Conservation (phyloP, 2,888 invertebrate species). For the Hofmannophila pseudospretella region DNA sequence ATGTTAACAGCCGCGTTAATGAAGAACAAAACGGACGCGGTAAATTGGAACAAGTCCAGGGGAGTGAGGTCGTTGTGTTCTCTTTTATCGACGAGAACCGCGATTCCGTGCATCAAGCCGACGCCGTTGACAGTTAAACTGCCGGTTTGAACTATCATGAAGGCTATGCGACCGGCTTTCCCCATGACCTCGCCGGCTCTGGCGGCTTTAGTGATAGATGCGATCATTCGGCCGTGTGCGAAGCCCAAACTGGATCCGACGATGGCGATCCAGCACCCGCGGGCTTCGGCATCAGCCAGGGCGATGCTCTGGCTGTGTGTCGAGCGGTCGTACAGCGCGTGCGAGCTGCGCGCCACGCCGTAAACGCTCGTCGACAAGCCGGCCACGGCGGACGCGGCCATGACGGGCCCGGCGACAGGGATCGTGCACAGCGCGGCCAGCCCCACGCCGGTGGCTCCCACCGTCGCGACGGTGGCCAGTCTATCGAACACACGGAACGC, state of each 20-base stretch:
- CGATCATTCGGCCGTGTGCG: conserved; percentile 7
- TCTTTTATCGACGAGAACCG: conserved; percentile 6
- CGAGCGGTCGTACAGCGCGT: conserved; percentile 8
- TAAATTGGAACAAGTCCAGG: conserved; percentile 9
- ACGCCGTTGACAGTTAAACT: conserved; percentile 7
- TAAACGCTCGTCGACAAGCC: conserved; percentile 8
- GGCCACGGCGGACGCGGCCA: conserved; percentile 8
- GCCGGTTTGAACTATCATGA: conserved; percentile 7
- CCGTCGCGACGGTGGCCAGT: conserved; percentile 2
- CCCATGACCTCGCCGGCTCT: conserved; percentile 9
- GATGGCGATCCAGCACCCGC: conserved; percentile 9
- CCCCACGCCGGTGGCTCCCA: conserved; percentile 4
- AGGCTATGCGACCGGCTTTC: conserved; percentile 9
- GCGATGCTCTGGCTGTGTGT: conserved; percentile 8
- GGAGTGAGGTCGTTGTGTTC: conserved; percentile 7
- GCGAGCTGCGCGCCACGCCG: conserved; percentile 4
- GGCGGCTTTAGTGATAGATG: conserved; percentile 7
- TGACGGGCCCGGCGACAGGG: conserved; percentile 6
- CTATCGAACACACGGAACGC: conserved; percentile 4
- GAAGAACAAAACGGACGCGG: conserved; percentile 8
- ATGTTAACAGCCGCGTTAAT: conserved; percentile 8
- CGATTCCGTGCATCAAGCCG: conserved; percentile 5
- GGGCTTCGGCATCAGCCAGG: conserved; percentile 8
- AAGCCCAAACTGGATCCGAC: conserved; percentile 9
- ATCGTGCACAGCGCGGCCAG: conserved; percentile 5